phyloP scores from a whole-genome alignment of 2,797 vertebrate genomes.

The Squalus acanthias region DNA sequence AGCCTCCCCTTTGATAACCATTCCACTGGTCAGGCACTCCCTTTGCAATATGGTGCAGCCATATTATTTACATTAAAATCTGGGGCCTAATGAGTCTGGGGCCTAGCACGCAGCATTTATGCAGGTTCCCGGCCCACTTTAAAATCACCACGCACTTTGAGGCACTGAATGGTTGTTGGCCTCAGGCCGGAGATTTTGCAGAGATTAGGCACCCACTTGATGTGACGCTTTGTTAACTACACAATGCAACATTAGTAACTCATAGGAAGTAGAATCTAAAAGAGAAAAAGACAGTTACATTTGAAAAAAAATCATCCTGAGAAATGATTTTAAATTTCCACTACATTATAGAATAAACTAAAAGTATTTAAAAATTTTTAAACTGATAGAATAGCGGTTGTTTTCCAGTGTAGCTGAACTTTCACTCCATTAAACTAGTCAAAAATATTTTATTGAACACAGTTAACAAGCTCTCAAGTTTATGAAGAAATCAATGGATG shows the following conservation, averaged over 20 bases:
- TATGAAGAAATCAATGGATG: background rate
- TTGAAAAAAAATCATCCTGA: background rate
- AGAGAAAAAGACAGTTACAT: background rate
- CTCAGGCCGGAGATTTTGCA: background rate
- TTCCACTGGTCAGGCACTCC: background rate
- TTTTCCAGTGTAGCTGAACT: conserved; percentile 1
- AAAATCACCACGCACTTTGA: background rate
- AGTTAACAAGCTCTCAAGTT: background rate
- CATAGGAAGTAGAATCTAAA: background rate
- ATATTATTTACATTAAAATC: background rate
- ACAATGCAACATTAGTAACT: background rate
- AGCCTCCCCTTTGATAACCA: background rate
- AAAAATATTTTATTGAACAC: background rate
- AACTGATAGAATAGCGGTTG: background rate
- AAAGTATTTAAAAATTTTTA: background rate
- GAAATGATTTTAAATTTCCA: background rate
- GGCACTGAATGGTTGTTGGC: background rate
- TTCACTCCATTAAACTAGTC: background rate
- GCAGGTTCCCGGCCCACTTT: no score
- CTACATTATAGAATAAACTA: background rate
- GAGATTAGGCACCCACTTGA: background rate
- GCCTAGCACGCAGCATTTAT: background rate
- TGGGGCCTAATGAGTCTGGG: background rate
- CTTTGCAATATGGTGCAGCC: background rate
- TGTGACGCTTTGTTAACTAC: background rate